These are phyloP conservation scores for Bombylius discolor DNA, from an alignment of 2,888 invertebrate genomes.

Conservation along the genomic window DNA sequence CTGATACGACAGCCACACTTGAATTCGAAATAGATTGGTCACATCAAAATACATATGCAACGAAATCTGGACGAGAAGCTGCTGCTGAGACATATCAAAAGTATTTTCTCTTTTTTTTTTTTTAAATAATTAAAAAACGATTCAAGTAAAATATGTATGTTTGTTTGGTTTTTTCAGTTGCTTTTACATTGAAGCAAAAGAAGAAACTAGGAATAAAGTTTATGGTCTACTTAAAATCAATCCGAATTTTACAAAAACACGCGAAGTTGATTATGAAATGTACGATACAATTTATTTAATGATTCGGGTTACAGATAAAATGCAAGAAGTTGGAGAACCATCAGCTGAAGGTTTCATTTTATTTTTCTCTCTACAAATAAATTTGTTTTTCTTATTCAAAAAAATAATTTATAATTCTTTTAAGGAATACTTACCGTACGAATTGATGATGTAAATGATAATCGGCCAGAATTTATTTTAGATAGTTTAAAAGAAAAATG, in stretches of 20 bases:
- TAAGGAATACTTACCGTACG: constrained; percentile 44
- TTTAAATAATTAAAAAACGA: not conserved
- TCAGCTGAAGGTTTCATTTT: constrained; percentile 38
- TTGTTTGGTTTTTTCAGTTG: constrained; percentile 19
- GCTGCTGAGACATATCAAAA: not conserved
- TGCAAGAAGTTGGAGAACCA: constrained; percentile 38
- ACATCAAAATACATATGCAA: constrained; percentile 39
- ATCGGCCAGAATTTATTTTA: constrained; percentile 42
- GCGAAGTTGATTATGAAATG: constrained; percentile 44
- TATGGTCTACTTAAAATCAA: constrained; percentile 19
- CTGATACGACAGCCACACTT: constrained; percentile 45
- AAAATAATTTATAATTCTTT: constrained; percentile 15
- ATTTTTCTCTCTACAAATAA: not conserved
- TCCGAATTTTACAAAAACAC: constrained; percentile 12
- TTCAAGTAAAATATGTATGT: not conserved
- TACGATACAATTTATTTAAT: constrained; percentile 46
- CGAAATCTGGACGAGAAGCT: constrained; percentile 40
- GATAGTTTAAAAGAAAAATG: constrained; percentile 36
- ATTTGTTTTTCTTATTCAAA: not conserved
- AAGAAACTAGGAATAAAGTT: constrained; percentile 13
- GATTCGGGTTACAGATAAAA: constrained; percentile 39
- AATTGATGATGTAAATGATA: constrained; percentile 52
- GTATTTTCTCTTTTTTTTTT: no score
- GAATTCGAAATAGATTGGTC: constrained; percentile 47
- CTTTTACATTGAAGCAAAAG: constrained; percentile 20